A percentile compares a stretch with the other conserved stretches of the same genome.
phyloP scores from a whole-genome alignment of 2,888 invertebrate genomes.

The Acanthosepion lycidas region DNA sequence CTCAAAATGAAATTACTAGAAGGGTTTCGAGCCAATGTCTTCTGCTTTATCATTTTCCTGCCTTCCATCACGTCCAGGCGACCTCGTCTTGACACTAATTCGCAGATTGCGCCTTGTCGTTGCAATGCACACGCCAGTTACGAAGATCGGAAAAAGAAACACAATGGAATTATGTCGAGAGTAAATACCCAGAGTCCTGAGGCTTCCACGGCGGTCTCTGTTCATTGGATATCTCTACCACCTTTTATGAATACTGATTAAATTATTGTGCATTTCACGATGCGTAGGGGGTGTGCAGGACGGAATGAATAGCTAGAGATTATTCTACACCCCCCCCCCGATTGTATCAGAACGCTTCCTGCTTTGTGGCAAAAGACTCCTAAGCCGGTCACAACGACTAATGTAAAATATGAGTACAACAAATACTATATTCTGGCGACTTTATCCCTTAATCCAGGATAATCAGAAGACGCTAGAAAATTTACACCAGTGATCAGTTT shows the following conservation, averaged over 20 bases:
- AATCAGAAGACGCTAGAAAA: background rate
- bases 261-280: background rate
- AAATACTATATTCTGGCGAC: background rate
- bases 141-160: background rate
- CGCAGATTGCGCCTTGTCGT: background rate
- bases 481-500: no score
- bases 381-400: background rate
- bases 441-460: background rate
- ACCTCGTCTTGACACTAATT: background rate
- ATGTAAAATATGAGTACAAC: background rate
- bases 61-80: background rate
- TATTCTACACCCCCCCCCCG: background rate
- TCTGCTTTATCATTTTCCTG: background rate
- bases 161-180: background rate
- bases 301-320: background rate
- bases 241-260: constrained; percentile 7
- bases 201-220: background rate
- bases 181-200: background rate
- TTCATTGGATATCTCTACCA: background rate
- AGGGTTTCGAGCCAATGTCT: background rate
- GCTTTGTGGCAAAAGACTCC: background rate
- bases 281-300: background rate
- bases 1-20: background rate
- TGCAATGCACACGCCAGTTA: background rate
- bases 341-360: background rate